phyloP scores from a whole-genome alignment of 2,888 invertebrate genomes.

The Lissonota sp. region DNA sequence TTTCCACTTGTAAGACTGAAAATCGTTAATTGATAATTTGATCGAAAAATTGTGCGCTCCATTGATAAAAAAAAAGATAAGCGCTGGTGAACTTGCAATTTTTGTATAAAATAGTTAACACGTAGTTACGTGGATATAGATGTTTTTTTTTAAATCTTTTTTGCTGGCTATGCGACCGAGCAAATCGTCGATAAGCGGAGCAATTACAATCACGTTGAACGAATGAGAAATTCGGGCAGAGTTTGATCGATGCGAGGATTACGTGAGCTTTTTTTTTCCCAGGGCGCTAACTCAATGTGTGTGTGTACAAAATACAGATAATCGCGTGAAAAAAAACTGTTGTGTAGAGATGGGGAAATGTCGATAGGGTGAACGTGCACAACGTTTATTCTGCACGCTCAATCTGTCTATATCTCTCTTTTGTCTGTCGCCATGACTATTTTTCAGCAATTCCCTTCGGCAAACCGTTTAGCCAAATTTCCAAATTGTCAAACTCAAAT shows the following conservation, averaged over 20 bases:
- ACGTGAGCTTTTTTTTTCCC: conserved; percentile 48
- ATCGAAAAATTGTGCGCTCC: too few species aligned
- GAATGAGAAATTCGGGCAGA: conserved; percentile 54
- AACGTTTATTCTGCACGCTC: conserved; percentile 44
- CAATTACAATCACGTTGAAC: conserved; percentile 53
- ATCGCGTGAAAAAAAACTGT: conserved; percentile 23
- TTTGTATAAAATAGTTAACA: neutral
- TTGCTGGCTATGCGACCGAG: conserved; percentile 26
- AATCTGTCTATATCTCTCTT: neutral
- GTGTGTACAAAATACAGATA: neutral
- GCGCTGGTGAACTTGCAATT: neutral
- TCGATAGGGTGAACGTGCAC: conserved; percentile 51
- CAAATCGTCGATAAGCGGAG: conserved; percentile 34
- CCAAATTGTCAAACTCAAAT: too few species aligned
- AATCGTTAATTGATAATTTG: too few species aligned
- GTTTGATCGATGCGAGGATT: conserved; percentile 66
- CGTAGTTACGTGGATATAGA: neutral
- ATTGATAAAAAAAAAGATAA: neutral
- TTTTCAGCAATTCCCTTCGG: conserved; percentile 25
- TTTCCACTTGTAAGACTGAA: too few species aligned
- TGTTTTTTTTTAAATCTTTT: conserved; percentile 13
- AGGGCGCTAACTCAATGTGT: neutral
- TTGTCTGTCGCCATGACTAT: neutral
- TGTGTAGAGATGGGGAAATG: conserved; percentile 41
- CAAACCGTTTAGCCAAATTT: conserved; percentile 20